Evolutionary conservation across 2,113 vertebrate species (phyloP).

Genomic region (Cavia porcellus): DNA sequence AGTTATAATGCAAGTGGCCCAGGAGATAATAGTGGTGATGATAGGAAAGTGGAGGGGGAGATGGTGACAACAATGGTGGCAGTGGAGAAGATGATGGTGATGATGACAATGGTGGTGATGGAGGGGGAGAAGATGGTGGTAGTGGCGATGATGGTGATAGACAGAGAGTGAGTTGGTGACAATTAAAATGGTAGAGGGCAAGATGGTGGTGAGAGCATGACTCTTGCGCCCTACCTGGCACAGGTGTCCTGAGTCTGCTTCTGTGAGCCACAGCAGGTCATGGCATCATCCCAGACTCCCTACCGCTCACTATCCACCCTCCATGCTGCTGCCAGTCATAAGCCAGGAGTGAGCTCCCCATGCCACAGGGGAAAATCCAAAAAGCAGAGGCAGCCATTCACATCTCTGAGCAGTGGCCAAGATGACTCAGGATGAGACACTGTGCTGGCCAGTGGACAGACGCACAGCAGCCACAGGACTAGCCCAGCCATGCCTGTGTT

Average conservation of each 20-base stretch:
- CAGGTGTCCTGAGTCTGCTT: background rate
- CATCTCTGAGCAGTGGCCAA: background rate
- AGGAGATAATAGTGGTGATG: too few species aligned
- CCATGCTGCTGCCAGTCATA: background rate
- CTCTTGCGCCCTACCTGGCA: background rate
- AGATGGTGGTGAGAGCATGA: too few species aligned
- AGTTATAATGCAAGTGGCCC: background rate
- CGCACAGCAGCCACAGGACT: background rate
- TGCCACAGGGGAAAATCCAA: conserved; percentile 10
- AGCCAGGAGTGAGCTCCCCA: background rate
- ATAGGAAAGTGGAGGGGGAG: background rate
- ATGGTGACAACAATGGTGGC: background rate
- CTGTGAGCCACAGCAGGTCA: fast-evolving
- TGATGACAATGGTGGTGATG: background rate
- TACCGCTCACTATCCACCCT: background rate
- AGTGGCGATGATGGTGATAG: background rate
- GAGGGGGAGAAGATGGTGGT: background rate
- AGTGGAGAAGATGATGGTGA: background rate
- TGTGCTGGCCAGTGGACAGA: background rate
- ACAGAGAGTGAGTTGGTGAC: background rate
- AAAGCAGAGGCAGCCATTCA: background rate
- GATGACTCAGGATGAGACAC: conserved; percentile 17
- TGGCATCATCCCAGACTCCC: background rate
- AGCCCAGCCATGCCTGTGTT: background rate
- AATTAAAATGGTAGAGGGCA: too few species aligned